Base-by-base conservation (phyloP, 2,113 vertebrate species). In the Pelmatolapia mariae region DNA sequence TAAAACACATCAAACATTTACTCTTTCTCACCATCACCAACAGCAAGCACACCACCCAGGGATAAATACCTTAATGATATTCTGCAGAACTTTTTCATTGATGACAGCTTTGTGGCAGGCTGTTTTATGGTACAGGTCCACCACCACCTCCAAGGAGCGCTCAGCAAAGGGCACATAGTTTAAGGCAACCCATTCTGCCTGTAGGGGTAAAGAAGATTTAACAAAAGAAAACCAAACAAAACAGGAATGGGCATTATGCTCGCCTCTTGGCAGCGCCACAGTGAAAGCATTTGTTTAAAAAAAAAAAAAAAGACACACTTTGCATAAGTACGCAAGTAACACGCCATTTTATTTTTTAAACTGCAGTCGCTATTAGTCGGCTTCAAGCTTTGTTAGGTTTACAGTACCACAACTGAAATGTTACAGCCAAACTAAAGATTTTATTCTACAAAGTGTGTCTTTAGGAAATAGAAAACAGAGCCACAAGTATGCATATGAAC, bases 151-250 rank as follows among this genome's bases (percentile, higher is more conserved):
- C 92, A 99, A 68, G 43, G 99, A 99, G 81, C 97, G 97, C 95
- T 99, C 99, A 73, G 99, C 99, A 96, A 99, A 99, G 8, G 99
- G 99, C 87, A 99, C 98, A 0, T 99, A 99, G 97, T 99, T 99
- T 97, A 99, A 95, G 91, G 98, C 99, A 90, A 99, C 98, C 99
- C 99, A 99, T 92, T 99, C 99, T 1, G 98, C 98, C 98, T 99
- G 96, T 80, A 92, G 96, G 66, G 53, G 40, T 4, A 33, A 66
- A 45, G 8, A 8, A 36, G 6, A 89, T 78, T 81, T 26, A 54
- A 80, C 33, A 38, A 87, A 82, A 90, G n/a, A 76, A 29, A 47
- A 47, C 68, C 4, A 26, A 45, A 71, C n/a, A 84, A 10, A 26
- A 66, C 11, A 16, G 12, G 2, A 52, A 19, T 4, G 7, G 11